Percentiles rank a stretch among this genome's conserved stretches.
These are phyloP conservation scores for Sthenelais limicola DNA, from an alignment of 2,888 invertebrate species.

Conservation along the genomic window DNA sequence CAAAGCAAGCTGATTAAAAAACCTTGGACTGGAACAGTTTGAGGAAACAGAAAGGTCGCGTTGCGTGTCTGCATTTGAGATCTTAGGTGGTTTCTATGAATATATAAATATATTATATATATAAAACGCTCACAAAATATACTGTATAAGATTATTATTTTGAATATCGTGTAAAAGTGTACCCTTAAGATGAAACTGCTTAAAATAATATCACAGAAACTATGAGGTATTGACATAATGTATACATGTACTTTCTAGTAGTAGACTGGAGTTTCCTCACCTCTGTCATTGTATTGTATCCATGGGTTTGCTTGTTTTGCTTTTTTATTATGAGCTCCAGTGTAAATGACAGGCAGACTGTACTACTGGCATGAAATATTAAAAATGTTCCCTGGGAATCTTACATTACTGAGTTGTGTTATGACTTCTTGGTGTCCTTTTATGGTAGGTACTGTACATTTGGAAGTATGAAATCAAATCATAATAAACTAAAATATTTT, in stretches of 20 bases:
- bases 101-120: too few species aligned
- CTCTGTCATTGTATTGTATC: slow-evolving; percentile 43
- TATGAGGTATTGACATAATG: slow-evolving; percentile 33
- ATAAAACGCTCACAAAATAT: slow-evolving; percentile 37
- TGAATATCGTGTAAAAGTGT: slow-evolving; percentile 40
- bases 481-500: too few species aligned
- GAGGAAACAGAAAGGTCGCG: slow-evolving; percentile 29
- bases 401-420: slow-evolving; percentile 18
- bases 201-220: slow-evolving; percentile 24
- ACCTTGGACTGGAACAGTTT: slow-evolving; percentile 26
- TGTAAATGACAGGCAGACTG: slow-evolving; percentile 39
- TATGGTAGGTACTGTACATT: too few species aligned
- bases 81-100: slow-evolving; percentile 39
- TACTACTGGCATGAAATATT: slow-evolving; percentile 35
- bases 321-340: slow-evolving; percentile 42
- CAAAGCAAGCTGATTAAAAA: slow-evolving; percentile 14
- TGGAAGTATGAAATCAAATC: too few species aligned
- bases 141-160: slow-evolving; percentile 38
- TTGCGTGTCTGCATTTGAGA: slow-evolving; percentile 9
- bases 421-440: too few species aligned
- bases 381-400: slow-evolving; percentile 36
- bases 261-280: slow-evolving; percentile 37
- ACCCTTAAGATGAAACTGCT: slow-evolving; percentile 32
- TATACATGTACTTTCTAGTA: slow-evolving; percentile 35
- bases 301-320: slow-evolving; percentile 43